Conservation (phyloP, 2,113 vertebrate species). For the Epinephelus fuscoguttatus region DNA sequence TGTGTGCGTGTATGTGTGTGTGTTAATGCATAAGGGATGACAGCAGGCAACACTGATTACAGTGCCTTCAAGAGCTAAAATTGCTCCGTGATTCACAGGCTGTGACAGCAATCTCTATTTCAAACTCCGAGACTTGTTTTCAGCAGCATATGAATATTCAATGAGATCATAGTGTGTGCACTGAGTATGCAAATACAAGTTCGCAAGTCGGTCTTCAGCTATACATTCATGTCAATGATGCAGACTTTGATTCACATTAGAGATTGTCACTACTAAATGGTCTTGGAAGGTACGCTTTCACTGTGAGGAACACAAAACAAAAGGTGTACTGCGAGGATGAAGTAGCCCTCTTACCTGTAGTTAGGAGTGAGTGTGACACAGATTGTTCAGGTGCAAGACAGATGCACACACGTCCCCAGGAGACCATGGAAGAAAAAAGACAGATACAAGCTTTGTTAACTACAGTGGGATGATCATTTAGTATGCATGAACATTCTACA, state of each 20-base stretch:
- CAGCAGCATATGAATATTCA: slow-evolving; percentile 68
- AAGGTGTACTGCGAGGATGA: neutral
- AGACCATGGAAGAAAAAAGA: slow-evolving; percentile 31
- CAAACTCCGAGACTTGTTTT: slow-evolving; percentile 62
- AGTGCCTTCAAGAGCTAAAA: slow-evolving; percentile 57
- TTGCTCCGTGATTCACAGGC: slow-evolving; percentile 61
- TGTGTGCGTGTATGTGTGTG: neutral
- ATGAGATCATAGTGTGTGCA: slow-evolving; percentile 41
- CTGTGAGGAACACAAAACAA: neutral
- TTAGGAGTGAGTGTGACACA: neutral
- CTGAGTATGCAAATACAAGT: slow-evolving; percentile 55
- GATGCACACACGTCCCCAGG: neutral
- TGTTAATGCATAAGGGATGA: slow-evolving; percentile 29
- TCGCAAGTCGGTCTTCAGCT: slow-evolving; percentile 21
- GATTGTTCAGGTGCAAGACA: slow-evolving; percentile 13
- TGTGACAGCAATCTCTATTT: slow-evolving; percentile 70
- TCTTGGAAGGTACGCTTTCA: neutral
- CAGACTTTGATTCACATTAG: slow-evolving; percentile 47
- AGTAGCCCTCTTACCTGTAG: slow-evolving; percentile 63
- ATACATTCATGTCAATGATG: slow-evolving; percentile 30
- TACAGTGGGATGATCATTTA: neutral
- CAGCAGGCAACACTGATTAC: slow-evolving; percentile 68
- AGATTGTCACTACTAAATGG: slow-evolving; percentile 19
- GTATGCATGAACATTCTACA: neutral
- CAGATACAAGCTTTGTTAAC: slow-evolving; percentile 49